Evolutionary conservation across 2,888 invertebrate species (phyloP), one percentile per base, ranked within the genome.

Genomic region (Heteromyza rotundicornis): DNA sequence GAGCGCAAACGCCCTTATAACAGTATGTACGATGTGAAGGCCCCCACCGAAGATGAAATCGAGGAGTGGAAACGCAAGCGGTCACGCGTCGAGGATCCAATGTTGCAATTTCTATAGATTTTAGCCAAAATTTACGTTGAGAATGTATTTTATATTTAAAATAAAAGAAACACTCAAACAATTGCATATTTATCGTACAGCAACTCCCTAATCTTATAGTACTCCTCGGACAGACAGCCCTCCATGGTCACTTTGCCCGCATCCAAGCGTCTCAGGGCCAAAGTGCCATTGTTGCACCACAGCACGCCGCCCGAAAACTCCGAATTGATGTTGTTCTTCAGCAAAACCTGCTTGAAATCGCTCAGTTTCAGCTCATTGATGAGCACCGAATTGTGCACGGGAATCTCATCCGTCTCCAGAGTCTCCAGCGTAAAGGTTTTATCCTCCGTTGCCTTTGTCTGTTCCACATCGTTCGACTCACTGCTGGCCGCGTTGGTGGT

Each of bases 121-220:
- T 58, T 54, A 47, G 23, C 44, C 10, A n/a, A n/a, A n/a, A n/a
- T n/a, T n/a, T n/a, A n/a, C n/a, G n/a, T n/a, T n/a, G n/a, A n/a
- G n/a, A n/a, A n/a, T n/a, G 17, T 32, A 35, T 8, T 12, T 20
- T 32, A 19, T 52, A 40, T 40, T 40, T 40, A 40, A 7, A 47
- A 17, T 17, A 17, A 47, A 47, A 19, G 17, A 47, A 7, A 47
- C 2, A 17, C 14, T 47, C 14, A 47, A 58, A 98, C 90, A 77
- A 99, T 95, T 61, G 98, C 98, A 84, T 97, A 99, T 81, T 99
- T 98, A 67, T 94, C 92, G 80, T 99, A 99, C 27, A 99, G 85
- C 36, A 98, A 84, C 72, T 95, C 94, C 61, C 97, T 87, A 52
- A 99, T 92, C 86, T 89, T 92, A 84, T 92, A 99, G 83, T 96